These are phyloP conservation scores for Odontocolon sp. DNA, from an alignment of 2,888 invertebrate species.

Conservation along the genomic window DNA sequence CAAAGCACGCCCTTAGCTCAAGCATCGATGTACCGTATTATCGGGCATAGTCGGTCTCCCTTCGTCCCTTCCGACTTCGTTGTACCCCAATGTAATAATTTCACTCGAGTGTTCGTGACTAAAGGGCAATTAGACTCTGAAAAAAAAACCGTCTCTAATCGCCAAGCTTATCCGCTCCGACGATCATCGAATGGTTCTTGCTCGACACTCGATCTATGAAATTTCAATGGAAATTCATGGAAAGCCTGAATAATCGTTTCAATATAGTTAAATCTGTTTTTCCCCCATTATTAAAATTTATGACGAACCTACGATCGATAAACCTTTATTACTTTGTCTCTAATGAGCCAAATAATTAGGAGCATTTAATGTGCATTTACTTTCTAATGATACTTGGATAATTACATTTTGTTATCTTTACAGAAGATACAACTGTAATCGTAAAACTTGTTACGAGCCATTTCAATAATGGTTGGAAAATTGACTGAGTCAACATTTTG, in stretches of 20 bases:
- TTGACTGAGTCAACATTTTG: too few species aligned
- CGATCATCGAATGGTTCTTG: conserved; percentile 25
- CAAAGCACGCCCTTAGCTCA: conserved; percentile 71
- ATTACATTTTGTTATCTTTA: too few species aligned
- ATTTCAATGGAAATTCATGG: conserved; percentile 12
- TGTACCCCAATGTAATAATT: conserved; percentile 70
- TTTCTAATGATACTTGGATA: too few species aligned
- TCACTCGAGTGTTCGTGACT: conserved; percentile 68
- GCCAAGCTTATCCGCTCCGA: conserved; percentile 48
- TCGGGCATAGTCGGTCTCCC: conserved; percentile 66
- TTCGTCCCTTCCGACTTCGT: conserved; percentile 57
- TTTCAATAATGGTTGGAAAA: too few species aligned
- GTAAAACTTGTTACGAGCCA: too few species aligned
- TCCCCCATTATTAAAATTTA: not conserved
- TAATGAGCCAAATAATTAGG: too few species aligned
- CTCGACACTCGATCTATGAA: conserved; percentile 21
- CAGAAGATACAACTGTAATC: too few species aligned
- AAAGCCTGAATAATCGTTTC: conserved; percentile 8
- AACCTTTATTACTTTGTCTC: not conserved
- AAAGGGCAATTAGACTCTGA: conserved; percentile 71
- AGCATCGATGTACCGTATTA: conserved; percentile 76
- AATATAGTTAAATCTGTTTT: not conserved
- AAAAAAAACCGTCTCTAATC: conserved; percentile 60
- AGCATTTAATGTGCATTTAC: too few species aligned
- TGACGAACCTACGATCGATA: not conserved